Evolutionary conservation across 2,888 invertebrate genomes (phyloP), one percentile per base, ranked within the genome.

Genomic region (Spodoptera exigua): DNA sequence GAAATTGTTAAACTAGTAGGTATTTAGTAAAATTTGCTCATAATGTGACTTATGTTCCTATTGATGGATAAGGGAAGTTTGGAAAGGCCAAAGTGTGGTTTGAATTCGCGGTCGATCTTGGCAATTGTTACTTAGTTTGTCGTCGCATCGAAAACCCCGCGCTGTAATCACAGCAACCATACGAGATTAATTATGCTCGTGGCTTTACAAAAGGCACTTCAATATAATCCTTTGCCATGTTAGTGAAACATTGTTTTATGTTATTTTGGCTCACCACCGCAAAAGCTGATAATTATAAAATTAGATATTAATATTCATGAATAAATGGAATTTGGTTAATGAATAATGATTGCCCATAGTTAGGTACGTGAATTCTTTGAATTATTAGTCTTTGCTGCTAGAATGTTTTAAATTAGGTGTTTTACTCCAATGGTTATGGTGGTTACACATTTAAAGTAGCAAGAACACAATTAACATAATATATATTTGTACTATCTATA

Each of bases 1-100:
- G 63, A 69, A 60, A 67, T 53, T 21, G 32, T 44, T 21, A 46
- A n/a, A n/a, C n/a, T 27, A 27, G 27, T 5, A 7, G 9, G 21
- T 41, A 48, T 61, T 68, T 47, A 45, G 11, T 18, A 32, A 10
- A 55, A 37, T 54, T 48, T 36, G 18, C 7, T 21, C 18, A 12
- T 49, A 13, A 17, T 44, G 13, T 49, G 18, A 46, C 16, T 35
- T 16, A 11, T 39, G 27, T 40, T 18, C 12, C 48, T 48, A 48
- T 14, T 58, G 48, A 59, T 40, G 39, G 48, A 66, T 66, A n/a
- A n/a, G 13, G 47, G 39, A 40, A 1, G 7, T 36, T 18, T 44
- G 7, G 11, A 57, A 9, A 57, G 27, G n/a, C 32, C 12, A 10
- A 43, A 10, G 11, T 36, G 4, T 35, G 21, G 21, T 16, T 37